These are phyloP conservation scores for Malurus leucopterus DNA, from an alignment of 2,797 vertebrate genomes.

Conservation along the genomic window DNA sequence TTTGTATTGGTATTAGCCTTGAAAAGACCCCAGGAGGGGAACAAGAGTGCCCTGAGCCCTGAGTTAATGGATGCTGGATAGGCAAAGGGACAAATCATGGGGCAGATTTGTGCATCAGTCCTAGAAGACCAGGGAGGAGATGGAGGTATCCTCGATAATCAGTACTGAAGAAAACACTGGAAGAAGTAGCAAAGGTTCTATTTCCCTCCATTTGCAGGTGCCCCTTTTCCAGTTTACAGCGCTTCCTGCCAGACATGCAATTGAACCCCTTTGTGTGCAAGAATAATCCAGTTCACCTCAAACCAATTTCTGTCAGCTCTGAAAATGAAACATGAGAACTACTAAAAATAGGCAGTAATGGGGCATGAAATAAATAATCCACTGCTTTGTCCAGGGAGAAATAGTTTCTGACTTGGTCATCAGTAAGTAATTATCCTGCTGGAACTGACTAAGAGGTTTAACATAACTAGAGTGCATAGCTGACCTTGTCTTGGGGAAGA, in stretches of 20 bases:
- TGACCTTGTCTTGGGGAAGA: not conserved
- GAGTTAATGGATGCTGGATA: not conserved
- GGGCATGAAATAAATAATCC: slow-evolving; percentile 25
- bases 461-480: not conserved
- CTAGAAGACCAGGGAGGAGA: not conserved
- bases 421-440: not conserved
- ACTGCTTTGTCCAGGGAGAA: not conserved
- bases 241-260: not conserved
- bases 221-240: not conserved
- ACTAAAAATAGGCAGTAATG: slow-evolving; percentile 24
- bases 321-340: slow-evolving; percentile 9
- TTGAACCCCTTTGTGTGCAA: not conserved
- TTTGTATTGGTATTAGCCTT: not conserved
- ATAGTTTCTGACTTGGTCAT: slow-evolving; percentile 28
- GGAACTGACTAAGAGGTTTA: not conserved
- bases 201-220: not conserved
- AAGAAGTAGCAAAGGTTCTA: not conserved
- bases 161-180: not conserved
- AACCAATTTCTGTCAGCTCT: not conserved
- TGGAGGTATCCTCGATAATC: not conserved
- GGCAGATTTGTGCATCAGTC: not conserved
- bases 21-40: not conserved
- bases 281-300: not conserved
- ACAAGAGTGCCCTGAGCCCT: not conserved
- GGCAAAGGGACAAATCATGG: not conserved